Percentiles rank a stretch among this genome's conserved stretches.
phyloP scores from a whole-genome alignment of 23 tunicate species.

The Styela clava region DNA sequence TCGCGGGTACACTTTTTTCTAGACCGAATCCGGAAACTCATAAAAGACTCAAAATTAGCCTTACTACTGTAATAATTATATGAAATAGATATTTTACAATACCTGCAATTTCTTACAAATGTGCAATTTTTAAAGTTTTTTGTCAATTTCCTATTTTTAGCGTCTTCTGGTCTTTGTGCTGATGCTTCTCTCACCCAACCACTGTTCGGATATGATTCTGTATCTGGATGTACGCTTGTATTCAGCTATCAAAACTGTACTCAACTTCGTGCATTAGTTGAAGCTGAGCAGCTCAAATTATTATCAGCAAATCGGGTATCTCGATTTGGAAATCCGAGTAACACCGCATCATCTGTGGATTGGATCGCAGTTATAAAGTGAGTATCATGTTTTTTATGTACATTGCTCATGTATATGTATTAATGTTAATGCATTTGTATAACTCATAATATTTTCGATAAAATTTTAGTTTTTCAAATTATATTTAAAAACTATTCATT shows the following conservation, averaged over 20 bases:
- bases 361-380: constrained; percentile 21
- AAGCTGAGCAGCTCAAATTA: constrained; percentile 47
- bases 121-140: too few relatives aligned
- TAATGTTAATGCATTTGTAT: too few relatives aligned
- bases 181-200: constrained; percentile 27
- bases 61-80: too few relatives aligned
- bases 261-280: constrained; percentile 31
- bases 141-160: too few relatives aligned
- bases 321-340: constrained; percentile 62
- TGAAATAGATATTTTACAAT: too few relatives aligned
- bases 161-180: not conserved
- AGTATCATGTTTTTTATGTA: not conserved
- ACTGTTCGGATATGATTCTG: constrained; percentile 40
- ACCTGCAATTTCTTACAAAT: too few relatives aligned
- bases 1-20: too few relatives aligned
- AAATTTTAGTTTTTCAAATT: too few relatives aligned
- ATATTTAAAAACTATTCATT: too few relatives aligned
- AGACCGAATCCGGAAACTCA: too few relatives aligned
- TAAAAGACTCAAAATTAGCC: too few relatives aligned
- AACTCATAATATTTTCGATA: too few relatives aligned
- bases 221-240: constrained; percentile 52
- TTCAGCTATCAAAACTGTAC: constrained; percentile 43
- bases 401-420: not conserved
- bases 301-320: constrained; percentile 42
- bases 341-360: constrained; percentile 22